A percentile compares a stretch with the other conserved stretches of the same genome.
Conservation (phyloP, 2,797 vertebrate genomes). For the Urophycis tenuis region DNA sequence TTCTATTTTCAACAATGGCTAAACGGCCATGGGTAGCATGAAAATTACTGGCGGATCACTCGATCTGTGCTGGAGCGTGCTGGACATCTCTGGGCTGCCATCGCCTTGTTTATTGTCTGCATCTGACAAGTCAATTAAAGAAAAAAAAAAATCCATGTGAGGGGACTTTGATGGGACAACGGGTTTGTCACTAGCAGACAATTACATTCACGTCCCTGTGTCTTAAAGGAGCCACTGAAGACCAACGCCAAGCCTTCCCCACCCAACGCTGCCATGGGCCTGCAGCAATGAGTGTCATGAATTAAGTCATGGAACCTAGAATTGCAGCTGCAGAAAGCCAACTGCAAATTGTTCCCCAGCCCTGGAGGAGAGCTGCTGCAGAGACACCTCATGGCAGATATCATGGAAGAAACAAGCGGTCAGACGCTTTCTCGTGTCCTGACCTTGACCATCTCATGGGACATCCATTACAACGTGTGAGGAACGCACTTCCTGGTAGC, state of each 20-base stretch:
- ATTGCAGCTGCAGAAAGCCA: too few relatives aligned
- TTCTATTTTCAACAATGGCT: not conserved
- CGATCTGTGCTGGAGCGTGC: not conserved
- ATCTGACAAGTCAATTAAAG: slow-evolving; percentile 4
- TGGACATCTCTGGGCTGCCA: not conserved
- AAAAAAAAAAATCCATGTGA: not conserved
- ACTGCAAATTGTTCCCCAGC: not conserved
- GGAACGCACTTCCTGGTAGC: not conserved
- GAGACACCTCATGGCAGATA: not conserved
- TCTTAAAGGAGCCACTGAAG: not conserved
- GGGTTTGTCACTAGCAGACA: not conserved
- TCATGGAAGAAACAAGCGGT: not conserved
- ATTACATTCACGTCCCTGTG: not conserved
- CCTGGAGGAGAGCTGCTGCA: not conserved
- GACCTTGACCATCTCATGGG: not conserved
- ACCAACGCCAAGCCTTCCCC: not conserved
- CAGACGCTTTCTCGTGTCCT: not conserved
- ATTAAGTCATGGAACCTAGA: not conserved
- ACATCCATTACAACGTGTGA: not conserved
- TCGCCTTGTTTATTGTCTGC: not conserved
- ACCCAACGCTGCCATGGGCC: not conserved
- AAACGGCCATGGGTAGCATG: not conserved
- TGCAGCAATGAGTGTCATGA: not conserved
- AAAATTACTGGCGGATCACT: not conserved
- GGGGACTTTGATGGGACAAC: not conserved